Base-by-base conservation (phyloP, 2,888 invertebrate species). In the Agrochola circellaris region DNA sequence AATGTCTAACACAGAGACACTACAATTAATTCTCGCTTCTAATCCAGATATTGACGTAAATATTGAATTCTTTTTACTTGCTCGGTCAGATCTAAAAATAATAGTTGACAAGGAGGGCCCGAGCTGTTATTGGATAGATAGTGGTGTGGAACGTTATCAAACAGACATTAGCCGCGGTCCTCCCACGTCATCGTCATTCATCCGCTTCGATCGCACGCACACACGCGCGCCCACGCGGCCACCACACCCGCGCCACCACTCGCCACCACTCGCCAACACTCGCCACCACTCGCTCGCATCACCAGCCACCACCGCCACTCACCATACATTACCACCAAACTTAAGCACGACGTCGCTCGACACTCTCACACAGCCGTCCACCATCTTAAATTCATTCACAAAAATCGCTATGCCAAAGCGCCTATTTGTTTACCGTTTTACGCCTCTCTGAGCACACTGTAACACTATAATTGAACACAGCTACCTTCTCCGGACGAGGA, bases 351-450 rank as follows among this genome's bases (percentile, higher is more conserved):
- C 88, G 88, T 89, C 92, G 91, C 91, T 90, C 89, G 89, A 91
- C 92, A 91, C 91, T 91, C 93, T 92, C 94, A 93, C 92, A 91
- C 88, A 90, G 86, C 83, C 93, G 94, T 93, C 96, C 96, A 95
- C 96, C 96, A 96, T 96, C 94, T 96, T 96, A 96, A 95, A 94
- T 96, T 96, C 96, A 96, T 96, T 96, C 96, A 96, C 96, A 96
- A 96, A 96, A 96, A 95, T 95, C 93, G 94, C 94, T 94, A 92
- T 93, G 90, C 90, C 93, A 93, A 87, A 93, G 86, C 89, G 82
- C 90, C 90, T 94, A 94, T 95, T 96, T 96, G 94, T 96, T 96
- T 96, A 96, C 96, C 94, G 93, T 93, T 94, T 94, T 87, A 90
- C 93, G 92, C 93, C 90, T 92, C 88, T 85, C 87, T 91, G 91